phyloP scores from a whole-genome alignment of 30 jellyfish, hydroid and myxozoan genomes.

The Phacellophora camtschatica region DNA sequence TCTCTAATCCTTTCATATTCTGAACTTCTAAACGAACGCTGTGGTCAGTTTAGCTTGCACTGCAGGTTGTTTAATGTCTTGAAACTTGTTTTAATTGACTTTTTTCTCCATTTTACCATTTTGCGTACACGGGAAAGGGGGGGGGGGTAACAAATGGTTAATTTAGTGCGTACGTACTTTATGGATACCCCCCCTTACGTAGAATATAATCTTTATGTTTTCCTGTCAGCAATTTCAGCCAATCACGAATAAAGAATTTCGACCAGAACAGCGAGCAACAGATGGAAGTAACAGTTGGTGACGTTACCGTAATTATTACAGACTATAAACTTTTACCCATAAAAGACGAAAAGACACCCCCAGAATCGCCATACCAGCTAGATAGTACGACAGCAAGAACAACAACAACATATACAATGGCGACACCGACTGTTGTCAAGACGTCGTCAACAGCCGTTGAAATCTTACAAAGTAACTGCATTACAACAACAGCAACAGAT shows the following conservation, averaged over 20 bases:
- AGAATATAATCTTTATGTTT: too few relatives aligned
- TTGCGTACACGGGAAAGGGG: too few relatives aligned
- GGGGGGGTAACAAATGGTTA: too few relatives aligned
- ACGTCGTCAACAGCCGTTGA: background rate
- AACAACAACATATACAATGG: background rate
- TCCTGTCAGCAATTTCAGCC: conserved; percentile 28
- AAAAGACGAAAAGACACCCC: conserved; percentile 74
- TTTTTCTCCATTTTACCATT: too few relatives aligned
- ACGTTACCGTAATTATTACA: conserved; percentile 89
- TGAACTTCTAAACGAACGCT: too few relatives aligned
- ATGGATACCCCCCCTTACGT: too few relatives aligned
- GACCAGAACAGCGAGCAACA: conserved; percentile 85
- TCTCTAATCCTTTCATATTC: too few relatives aligned
- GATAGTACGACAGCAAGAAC: background rate
- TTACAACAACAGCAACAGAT: too few relatives aligned
- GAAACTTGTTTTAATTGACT: too few relatives aligned
- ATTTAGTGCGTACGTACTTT: too few relatives aligned
- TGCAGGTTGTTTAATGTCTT: too few relatives aligned
- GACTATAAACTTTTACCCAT: conserved; percentile 91
- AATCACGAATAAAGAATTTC: conserved; percentile 54
- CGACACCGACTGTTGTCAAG: background rate
- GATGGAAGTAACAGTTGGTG: conserved; percentile 92
- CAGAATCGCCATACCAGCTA: conserved; percentile 43
- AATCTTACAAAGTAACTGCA: background rate
- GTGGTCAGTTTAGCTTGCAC: too few relatives aligned